These are phyloP conservation scores for Enteromius viviparus DNA, from an alignment of 2,797 vertebrate species.

Conservation along the genomic window DNA sequence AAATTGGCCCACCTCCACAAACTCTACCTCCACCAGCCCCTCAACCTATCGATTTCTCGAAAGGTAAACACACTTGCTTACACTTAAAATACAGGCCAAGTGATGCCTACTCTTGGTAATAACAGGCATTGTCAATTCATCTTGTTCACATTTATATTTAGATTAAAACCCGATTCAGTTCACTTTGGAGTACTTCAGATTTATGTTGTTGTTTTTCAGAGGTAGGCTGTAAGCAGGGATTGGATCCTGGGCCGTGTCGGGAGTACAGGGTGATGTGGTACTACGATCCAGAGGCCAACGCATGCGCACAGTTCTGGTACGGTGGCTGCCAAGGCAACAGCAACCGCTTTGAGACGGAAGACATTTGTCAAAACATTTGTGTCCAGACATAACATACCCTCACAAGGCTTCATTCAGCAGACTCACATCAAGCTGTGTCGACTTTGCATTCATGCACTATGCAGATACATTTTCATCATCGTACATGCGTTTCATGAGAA, in stretches of 20 bases:
- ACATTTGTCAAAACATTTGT: conserved; percentile 77
- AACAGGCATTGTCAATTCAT: neutral
- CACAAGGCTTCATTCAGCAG: neutral
- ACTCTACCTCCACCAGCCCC: conserved; percentile 47
- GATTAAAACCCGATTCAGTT: neutral
- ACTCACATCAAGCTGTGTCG: conserved; percentile 19
- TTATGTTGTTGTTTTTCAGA: conserved; percentile 68
- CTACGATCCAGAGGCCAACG: conserved; percentile 81
- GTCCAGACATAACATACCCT: conserved; percentile 65
- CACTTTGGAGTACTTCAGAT: neutral
- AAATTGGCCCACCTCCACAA: conserved; percentile 48
- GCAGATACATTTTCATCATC: conserved; percentile 9
- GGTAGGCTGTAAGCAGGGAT: conserved; percentile 73
- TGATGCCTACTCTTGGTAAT: neutral
- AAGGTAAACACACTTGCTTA: conserved; percentile 61
- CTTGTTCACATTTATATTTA: conserved; percentile 1
- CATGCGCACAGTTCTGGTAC: conserved; percentile 90
- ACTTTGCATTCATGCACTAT: conserved; percentile 16
- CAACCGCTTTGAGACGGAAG: conserved; percentile 84
- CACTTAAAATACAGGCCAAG: neutral
- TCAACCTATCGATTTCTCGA: conserved; percentile 12
- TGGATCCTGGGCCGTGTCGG: conserved; percentile 80
- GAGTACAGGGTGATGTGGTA: conserved; percentile 85
- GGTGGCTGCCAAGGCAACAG: conserved; percentile 83
- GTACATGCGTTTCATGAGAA: neutral